Conservation (phyloP, 2,888 invertebrate genomes). For the Plagiodera versicolora region DNA sequence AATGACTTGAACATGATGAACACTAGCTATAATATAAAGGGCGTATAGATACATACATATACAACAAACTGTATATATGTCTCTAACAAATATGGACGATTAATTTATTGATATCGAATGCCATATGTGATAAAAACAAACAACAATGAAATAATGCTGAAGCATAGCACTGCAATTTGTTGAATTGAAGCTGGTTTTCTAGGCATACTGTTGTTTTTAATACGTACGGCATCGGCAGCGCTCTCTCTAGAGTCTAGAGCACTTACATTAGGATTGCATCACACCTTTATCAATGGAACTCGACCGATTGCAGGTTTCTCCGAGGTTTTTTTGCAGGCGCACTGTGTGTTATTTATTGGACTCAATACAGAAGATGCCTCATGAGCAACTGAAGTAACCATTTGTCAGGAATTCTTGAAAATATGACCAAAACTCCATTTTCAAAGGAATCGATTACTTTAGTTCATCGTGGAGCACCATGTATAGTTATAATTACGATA, state of each 20-base stretch:
- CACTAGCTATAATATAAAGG: constrained; percentile 46
- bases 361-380: no score
- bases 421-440: no score
- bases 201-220: constrained; percentile 26
- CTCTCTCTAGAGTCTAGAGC: constrained; percentile 25
- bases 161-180: constrained; percentile 17
- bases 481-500: no score
- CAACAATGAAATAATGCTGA: constrained; percentile 10
- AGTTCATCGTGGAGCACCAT: no score
- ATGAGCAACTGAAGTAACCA: no score
- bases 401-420: no score
- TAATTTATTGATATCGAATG: constrained; percentile 51
- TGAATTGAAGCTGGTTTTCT: constrained; percentile 19
- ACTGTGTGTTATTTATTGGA: no score
- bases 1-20: constrained; percentile 31
- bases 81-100: constrained; percentile 53
- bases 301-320: constrained; percentile 9
- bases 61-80: constrained; percentile 42
- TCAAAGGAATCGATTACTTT: no score
- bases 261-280: constrained; percentile 19
- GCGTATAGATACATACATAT: constrained; percentile 41
- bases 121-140: constrained; percentile 25
- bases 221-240: constrained; percentile 26
- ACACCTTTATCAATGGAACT: constrained; percentile 18
- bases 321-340: background rate